Conservation (phyloP, 2,888 invertebrate genomes). For the Tiphia femorata region DNA sequence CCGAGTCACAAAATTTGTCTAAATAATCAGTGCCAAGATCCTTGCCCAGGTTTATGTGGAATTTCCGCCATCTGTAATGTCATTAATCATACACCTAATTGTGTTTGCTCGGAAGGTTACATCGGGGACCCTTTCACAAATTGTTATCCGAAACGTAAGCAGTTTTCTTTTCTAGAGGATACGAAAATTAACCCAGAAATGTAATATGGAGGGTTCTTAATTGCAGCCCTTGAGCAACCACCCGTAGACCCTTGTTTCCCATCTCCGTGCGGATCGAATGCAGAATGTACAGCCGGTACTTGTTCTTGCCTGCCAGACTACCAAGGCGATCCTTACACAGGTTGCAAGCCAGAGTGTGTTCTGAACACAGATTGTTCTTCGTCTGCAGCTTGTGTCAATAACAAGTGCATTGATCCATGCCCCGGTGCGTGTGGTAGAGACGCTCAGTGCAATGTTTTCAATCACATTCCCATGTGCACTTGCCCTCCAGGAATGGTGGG, state of each 20-base stretch:
- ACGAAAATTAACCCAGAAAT: slow-evolving; percentile 60
- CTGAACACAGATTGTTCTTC: slow-evolving; percentile 69
- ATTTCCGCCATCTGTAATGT: slow-evolving; percentile 75
- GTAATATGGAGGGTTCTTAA: no score
- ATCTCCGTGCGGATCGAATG: slow-evolving; percentile 75
- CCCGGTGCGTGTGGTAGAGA: slow-evolving; percentile 70
- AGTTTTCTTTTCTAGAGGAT: no score
- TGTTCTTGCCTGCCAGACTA: slow-evolving; percentile 67
- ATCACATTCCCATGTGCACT: slow-evolving; percentile 70
- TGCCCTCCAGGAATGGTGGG: slow-evolving; percentile 80
- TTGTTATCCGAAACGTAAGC: slow-evolving; percentile 65
- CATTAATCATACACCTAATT: slow-evolving; percentile 81
- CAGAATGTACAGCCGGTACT: slow-evolving; percentile 69
- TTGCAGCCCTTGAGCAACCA: slow-evolving; percentile 48
- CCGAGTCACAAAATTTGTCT: slow-evolving; percentile 82
- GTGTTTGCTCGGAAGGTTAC: slow-evolving; percentile 79
- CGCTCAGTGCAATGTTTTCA: slow-evolving; percentile 68
- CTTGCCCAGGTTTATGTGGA: slow-evolving; percentile 86
- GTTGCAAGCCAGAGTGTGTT: slow-evolving; percentile 70
- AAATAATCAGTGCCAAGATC: slow-evolving; percentile 81
- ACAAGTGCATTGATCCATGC: slow-evolving; percentile 69
- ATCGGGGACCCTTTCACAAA: slow-evolving; percentile 81
- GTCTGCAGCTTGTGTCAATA: slow-evolving; percentile 69
- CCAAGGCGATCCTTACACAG: slow-evolving; percentile 69
- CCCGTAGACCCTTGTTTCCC: slow-evolving; percentile 75